These are phyloP conservation scores for Macrophya annulata DNA, from an alignment of 2,888 invertebrate genomes.

Conservation along the genomic window DNA sequence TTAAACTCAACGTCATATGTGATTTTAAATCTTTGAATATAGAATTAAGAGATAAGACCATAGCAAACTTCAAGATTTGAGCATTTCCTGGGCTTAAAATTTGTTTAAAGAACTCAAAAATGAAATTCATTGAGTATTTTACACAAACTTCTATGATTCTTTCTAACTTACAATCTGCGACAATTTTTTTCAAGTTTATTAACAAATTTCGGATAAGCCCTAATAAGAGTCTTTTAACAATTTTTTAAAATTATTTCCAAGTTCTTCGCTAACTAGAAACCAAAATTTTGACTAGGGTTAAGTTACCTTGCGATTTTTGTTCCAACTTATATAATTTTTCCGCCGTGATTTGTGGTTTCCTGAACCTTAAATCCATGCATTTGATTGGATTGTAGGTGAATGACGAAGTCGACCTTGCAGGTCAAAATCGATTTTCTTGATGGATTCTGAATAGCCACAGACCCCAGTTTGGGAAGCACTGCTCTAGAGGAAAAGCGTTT, in stretches of 20 bases:
- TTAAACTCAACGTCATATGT: neutral
- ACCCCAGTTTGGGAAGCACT: neutral
- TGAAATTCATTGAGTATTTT: no score
- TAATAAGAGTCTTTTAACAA: no score
- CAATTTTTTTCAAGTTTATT: no score
- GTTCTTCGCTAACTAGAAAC: neutral
- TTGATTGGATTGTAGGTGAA: neutral
- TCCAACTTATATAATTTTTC: neutral
- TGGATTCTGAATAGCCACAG: neutral
- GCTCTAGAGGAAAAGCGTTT: constrained; percentile 7
- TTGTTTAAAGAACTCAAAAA: no score
- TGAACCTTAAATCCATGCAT: neutral
- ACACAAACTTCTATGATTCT: no score
- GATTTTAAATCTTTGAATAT: no score
- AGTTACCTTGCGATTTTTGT: neutral
- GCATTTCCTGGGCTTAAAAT: no score
- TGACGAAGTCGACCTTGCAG: neutral
- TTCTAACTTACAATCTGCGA: no score
- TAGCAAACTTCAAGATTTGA: no score
- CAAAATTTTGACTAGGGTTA: neutral
- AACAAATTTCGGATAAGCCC: no score
- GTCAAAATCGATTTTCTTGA: neutral
- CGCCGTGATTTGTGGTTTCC: neutral
- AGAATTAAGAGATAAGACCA: no score
- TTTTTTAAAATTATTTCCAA: neutral